Percentiles rank a stretch among this genome's conserved stretches.
Evolutionary conservation across 2,888 invertebrate genomes (phyloP).

Genomic region (Caenorhabditis sinica): DNA sequence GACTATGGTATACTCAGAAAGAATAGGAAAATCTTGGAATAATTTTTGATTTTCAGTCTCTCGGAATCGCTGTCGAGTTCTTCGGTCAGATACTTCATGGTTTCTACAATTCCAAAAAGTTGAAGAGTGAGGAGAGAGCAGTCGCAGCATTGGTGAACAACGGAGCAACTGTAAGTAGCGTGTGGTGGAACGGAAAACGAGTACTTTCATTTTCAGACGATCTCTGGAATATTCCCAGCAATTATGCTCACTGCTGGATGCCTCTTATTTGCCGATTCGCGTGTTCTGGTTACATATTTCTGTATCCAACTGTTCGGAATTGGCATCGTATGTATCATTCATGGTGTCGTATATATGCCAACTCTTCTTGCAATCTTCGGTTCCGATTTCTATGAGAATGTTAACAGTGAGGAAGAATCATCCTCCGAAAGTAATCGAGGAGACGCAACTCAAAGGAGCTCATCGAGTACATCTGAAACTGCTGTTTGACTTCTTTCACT

Average conservation of each 20-base stretch:
- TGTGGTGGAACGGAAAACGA: not conserved
- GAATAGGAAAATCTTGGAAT: not conserved
- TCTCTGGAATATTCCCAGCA: constrained; percentile 59
- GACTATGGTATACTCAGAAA: no score
- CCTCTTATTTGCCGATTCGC: constrained; percentile 53
- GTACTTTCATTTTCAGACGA: constrained; percentile 39
- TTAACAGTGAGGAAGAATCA: constrained; percentile 6
- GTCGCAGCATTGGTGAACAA: constrained; percentile 40
- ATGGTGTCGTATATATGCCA: constrained; percentile 57
- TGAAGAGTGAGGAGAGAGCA: constrained; percentile 38
- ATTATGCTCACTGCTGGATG: constrained; percentile 47
- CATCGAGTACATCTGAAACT: constrained; percentile 27
- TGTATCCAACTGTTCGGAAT: constrained; percentile 57
- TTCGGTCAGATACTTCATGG: constrained; percentile 60
- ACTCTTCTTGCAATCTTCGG: constrained; percentile 53
- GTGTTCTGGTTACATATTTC: constrained; percentile 57
- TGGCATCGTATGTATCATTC: constrained; percentile 37
- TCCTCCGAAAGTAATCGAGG: not conserved
- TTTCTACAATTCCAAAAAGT: constrained; percentile 58
- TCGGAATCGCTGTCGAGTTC: constrained; percentile 63
- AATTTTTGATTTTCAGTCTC: constrained; percentile 25
- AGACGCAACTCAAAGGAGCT: not conserved
- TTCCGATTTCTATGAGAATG: constrained; percentile 37
- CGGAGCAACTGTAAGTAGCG: constrained; percentile 47
- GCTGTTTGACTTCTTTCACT: constrained; percentile 13